These are phyloP conservation scores for Lineus longissimus DNA, from an alignment of 1,140 invertebrate species.

Conservation along the genomic window DNA sequence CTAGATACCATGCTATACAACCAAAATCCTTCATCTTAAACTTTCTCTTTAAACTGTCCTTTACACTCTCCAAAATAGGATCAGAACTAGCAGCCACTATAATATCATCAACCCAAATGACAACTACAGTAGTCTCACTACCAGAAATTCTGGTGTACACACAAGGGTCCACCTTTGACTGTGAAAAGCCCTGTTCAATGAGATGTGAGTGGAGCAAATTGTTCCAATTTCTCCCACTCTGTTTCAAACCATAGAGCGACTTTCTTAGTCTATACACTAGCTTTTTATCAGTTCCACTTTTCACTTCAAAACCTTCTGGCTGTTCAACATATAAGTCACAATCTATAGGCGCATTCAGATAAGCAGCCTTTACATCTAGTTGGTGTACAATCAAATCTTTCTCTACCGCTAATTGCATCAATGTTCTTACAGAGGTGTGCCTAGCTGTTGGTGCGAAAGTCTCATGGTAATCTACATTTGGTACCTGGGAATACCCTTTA, in stretches of 20 bases:
- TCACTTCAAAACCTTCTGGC: not conserved
- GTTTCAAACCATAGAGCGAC: not conserved
- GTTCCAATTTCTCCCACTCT: not conserved
- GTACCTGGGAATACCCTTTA: not conserved
- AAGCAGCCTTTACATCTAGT: not conserved
- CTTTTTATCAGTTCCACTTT: not conserved
- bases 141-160: not conserved
- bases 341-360: not conserved
- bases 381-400: not conserved
- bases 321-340: not conserved
- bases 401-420: not conserved
- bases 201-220: not conserved
- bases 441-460: constrained; percentile 5
- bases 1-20: not conserved
- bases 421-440: not conserved
- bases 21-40: not conserved
- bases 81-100: not conserved
- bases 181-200: not conserved
- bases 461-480: not conserved
- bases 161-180: not conserved
- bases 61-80: not conserved
- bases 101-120: too few relatives aligned
- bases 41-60: not conserved
- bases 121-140: too few relatives aligned
- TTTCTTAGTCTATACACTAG: not conserved